Evolutionary conservation across 1,140 invertebrate genomes (phyloP).

Genomic region (Halictus rubicundus): DNA sequence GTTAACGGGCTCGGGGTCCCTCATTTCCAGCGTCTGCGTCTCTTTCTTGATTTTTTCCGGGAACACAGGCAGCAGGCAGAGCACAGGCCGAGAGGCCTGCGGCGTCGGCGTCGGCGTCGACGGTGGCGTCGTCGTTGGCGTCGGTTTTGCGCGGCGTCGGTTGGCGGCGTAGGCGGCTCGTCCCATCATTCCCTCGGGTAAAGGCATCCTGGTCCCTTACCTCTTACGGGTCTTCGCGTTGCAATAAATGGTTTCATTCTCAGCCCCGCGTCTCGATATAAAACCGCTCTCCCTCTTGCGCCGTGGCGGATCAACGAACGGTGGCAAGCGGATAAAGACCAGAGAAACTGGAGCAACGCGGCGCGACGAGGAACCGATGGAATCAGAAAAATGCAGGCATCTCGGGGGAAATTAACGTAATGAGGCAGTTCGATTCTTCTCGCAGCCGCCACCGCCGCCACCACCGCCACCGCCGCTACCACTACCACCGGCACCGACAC

Average conservation of each 20-base stretch:
- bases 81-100: neutral
- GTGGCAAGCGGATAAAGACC: constrained; percentile 8
- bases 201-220: constrained; percentile 61
- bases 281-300: constrained; percentile 52
- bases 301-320: constrained; percentile 22
- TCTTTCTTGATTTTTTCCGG: constrained; percentile 58
- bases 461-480: too few species aligned
- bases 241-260: constrained; percentile 74
- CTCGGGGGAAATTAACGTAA: constrained; percentile 76
- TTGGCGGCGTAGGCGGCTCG: constrained; percentile 14
- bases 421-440: constrained; percentile 72
- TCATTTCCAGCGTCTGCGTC: constrained; percentile 55
- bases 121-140: neutral
- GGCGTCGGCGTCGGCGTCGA: constrained; percentile 25
- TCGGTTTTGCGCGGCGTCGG: constrained; percentile 9
- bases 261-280: constrained; percentile 65
- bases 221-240: constrained; percentile 60
- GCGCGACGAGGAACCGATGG: constrained; percentile 60
- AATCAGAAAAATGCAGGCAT: constrained; percentile 74
- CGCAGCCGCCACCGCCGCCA: neutral
- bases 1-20: constrained; percentile 48
- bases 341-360: constrained; percentile 59
- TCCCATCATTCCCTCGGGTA: constrained; percentile 59
- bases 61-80: constrained; percentile 31
- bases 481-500: neutral